Percentiles rank a stretch among this genome's conserved stretches.
phyloP scores from a whole-genome alignment of 92 coral and sea anemone genomes.

The Meandrina meandrites region DNA sequence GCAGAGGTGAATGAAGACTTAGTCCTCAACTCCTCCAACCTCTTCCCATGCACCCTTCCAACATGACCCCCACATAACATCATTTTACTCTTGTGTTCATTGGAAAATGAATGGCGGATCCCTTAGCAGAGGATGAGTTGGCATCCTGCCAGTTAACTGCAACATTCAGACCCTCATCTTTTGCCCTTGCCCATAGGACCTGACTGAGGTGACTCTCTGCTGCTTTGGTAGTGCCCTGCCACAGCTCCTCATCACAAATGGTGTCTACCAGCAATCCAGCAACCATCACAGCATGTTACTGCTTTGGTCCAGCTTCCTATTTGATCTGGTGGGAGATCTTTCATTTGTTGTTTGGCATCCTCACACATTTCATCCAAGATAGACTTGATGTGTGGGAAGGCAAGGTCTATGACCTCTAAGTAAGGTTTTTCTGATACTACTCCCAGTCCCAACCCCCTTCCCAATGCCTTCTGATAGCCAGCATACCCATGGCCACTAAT shows the following conservation, averaged over 20 bases:
- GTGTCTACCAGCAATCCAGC: slow-evolving; percentile 57
- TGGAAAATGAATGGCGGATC: slow-evolving; percentile 40
- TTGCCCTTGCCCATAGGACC: slow-evolving; percentile 50
- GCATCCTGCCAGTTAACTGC: slow-evolving; percentile 67
- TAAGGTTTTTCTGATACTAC: slow-evolving; percentile 47
- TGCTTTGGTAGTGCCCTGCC: slow-evolving; percentile 73
- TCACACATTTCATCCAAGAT: slow-evolving; percentile 63
- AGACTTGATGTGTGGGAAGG: slow-evolving; percentile 48
- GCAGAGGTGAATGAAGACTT: not conserved
- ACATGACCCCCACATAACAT: slow-evolving; percentile 50
- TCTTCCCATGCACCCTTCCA: slow-evolving; percentile 29
- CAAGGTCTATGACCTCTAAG: slow-evolving; percentile 41
- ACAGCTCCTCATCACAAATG: slow-evolving; percentile 62
- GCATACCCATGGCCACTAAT: slow-evolving; percentile 63
- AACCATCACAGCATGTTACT: slow-evolving; percentile 73
- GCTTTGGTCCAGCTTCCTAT: slow-evolving; percentile 57
- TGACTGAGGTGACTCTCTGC: slow-evolving; percentile 65
- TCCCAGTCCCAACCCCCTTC: slow-evolving; percentile 56
- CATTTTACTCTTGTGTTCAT: slow-evolving; percentile 24
- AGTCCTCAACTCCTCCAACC: slow-evolving; percentile 6
- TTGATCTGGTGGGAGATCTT: slow-evolving; percentile 24
- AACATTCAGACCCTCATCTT: slow-evolving; percentile 51
- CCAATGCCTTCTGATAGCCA: slow-evolving; percentile 43
- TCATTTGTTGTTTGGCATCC: slow-evolving; percentile 61
- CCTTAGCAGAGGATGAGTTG: slow-evolving; percentile 61